phyloP scores from a whole-genome alignment of 2,113 vertebrate species.

The Gadus macrocephalus region DNA sequence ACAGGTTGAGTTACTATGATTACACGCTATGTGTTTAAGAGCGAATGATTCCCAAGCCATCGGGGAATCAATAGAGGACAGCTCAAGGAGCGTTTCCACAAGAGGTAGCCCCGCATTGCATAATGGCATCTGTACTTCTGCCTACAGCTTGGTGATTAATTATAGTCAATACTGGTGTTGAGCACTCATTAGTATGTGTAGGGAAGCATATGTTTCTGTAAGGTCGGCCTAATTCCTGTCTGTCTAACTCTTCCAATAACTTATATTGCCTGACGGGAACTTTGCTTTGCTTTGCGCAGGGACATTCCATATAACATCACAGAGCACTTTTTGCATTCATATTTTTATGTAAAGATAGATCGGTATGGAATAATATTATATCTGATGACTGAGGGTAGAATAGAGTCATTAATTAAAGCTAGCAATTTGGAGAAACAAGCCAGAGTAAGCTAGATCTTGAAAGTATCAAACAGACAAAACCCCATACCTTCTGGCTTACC shows the following conservation, averaged over 20 bases:
- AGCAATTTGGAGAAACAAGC: too few relatives aligned
- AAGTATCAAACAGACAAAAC: too few relatives aligned
- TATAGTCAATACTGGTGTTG: slow-evolving; percentile 36
- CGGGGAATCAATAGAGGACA: slow-evolving; percentile 59
- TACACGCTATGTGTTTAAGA: slow-evolving; percentile 50
- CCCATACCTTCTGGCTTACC: too few relatives aligned
- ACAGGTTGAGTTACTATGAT: slow-evolving; percentile 61
- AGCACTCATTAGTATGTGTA: slow-evolving; percentile 49
- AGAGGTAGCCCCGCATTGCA: slow-evolving; percentile 39
- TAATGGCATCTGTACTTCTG: slow-evolving; percentile 37
- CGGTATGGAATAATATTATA: too few relatives aligned
- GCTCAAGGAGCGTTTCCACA: slow-evolving; percentile 56
- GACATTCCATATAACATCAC: background rate
- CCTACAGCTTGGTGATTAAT: slow-evolving; percentile 56
- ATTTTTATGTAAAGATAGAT: too few relatives aligned
- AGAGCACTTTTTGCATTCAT: too few relatives aligned
- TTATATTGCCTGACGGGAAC: slow-evolving; percentile 27
- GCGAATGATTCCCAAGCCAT: slow-evolving; percentile 48
- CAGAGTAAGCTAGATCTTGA: too few relatives aligned
- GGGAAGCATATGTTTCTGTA: slow-evolving; percentile 21
- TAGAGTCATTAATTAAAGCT: too few relatives aligned
- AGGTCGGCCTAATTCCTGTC: slow-evolving; percentile 30
- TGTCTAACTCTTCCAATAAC: slow-evolving; percentile 33
- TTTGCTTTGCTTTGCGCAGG: slow-evolving; percentile 6
- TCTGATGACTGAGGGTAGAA: too few relatives aligned